Evolutionary conservation across 2,113 vertebrate genomes (phyloP).

Genomic region (Pygoscelis adeliae): DNA sequence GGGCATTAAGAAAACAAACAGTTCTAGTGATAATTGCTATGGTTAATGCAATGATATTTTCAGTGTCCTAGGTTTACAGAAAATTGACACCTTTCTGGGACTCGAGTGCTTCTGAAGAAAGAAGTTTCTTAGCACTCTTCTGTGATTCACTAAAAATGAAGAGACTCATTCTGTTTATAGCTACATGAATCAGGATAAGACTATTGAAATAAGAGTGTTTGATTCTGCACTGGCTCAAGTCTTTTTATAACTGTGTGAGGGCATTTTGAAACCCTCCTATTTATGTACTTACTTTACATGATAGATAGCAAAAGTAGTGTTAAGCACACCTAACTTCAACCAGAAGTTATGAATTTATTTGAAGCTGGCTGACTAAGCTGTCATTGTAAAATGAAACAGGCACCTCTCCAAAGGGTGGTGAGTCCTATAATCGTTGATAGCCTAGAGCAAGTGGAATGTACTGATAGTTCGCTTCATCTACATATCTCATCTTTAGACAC

Average conservation of each 20-base stretch:
- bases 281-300: background rate
- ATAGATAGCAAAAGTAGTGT: background rate
- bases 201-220: background rate
- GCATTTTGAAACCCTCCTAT: background rate
- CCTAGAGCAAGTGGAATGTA: background rate
- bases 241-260: background rate
- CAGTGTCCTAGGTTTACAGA: background rate
- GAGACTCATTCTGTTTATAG: background rate
- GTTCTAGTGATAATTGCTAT: background rate
- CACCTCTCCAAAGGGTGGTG: background rate
- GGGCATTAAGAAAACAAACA: conserved; percentile 3
- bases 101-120: background rate
- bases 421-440: background rate
- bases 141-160: background rate
- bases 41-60: background rate
- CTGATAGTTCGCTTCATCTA: background rate
- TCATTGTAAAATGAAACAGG: background rate
- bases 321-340: background rate
- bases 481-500: background rate
- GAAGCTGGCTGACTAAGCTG: background rate
- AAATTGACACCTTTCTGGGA: background rate
- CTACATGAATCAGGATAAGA: background rate
- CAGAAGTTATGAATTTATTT: background rate
- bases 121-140: background rate
- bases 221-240: background rate